phyloP scores from a whole-genome alignment of 2,113 vertebrate genomes.

The Coptodon rendalli region DNA sequence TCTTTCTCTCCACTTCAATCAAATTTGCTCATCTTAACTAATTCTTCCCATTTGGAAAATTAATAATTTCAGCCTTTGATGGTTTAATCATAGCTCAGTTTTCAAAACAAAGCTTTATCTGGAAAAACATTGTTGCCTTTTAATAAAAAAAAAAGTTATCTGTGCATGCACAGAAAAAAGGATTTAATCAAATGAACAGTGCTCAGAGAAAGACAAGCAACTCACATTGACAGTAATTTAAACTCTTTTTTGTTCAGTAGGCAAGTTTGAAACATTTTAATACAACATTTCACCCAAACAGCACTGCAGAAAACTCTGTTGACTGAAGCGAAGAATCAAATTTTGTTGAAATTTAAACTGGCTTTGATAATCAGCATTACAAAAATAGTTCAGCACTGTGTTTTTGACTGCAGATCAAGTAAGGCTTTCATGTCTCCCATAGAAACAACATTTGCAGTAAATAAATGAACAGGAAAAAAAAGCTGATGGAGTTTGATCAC shows the following conservation, averaged over 20 bases:
- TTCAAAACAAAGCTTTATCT: neutral
- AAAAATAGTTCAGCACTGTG: neutral
- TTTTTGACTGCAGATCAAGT: neutral
- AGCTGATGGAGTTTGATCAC: neutral
- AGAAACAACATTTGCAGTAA: neutral
- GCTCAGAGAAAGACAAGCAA: neutral
- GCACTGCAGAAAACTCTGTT: neutral
- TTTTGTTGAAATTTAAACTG: neutral
- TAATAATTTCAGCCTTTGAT: neutral
- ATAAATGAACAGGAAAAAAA: neutral
- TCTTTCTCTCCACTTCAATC: neutral
- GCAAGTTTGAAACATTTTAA: neutral
- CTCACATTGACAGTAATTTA: neutral
- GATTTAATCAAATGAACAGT: neutral
- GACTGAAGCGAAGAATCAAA: neutral
- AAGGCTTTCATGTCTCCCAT: neutral
- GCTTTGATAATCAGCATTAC: neutral
- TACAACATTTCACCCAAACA: neutral
- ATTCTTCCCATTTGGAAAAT: neutral
- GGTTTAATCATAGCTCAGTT: neutral
- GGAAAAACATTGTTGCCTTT: neutral
- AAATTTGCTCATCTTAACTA: neutral
- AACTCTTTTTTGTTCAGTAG: neutral
- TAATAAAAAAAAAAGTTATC: neutral
- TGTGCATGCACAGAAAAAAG: neutral